Conservation (phyloP, 2,888 invertebrate genomes). For the Drosophila yooni region DNA sequence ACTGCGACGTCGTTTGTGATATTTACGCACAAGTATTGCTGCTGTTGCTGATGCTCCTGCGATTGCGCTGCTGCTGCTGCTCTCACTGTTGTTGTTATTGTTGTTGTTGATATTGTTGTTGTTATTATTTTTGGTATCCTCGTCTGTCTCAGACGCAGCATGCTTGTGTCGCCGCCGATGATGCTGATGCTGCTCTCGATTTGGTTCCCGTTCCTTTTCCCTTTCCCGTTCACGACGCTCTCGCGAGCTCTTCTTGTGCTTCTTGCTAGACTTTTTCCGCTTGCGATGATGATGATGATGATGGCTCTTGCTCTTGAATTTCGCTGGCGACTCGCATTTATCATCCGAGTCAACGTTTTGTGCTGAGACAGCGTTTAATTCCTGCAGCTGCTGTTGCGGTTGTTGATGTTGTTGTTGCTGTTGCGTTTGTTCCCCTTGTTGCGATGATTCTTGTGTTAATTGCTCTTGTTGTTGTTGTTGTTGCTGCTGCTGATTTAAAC, state of each 20-base stretch:
- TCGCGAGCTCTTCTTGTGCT: conserved; percentile 81
- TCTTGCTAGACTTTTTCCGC: conserved; percentile 82
- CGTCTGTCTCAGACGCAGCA: conserved; percentile 70
- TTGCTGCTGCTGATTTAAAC: conserved; percentile 12
- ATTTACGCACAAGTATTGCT: conserved; percentile 21
- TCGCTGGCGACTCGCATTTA: conserved; percentile 62
- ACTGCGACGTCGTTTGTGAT: conserved; percentile 50
- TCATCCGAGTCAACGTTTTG: conserved; percentile 27
- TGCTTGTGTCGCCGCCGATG: conserved; percentile 80
- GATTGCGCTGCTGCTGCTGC: conserved; percentile 34
- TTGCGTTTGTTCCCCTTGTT: conserved; percentile 7
- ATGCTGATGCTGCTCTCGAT: conserved; percentile 59
- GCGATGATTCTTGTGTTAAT: conserved; percentile 17
- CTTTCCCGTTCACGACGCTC: conserved; percentile 72
- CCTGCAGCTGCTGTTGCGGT: conserved; percentile 21
- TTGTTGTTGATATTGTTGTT: conserved; percentile 41
- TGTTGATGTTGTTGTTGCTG: conserved; percentile 27
- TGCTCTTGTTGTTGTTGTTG: conserved; percentile 25
- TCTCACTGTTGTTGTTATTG: conserved; percentile 39
- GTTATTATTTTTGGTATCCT: conserved; percentile 45
- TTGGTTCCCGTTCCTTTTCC: conserved; percentile 20
- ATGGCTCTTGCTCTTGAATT: conserved; percentile 59
- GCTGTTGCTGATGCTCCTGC: conserved; percentile 26
- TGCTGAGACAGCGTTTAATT: conserved; percentile 45
- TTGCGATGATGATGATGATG: conserved; percentile 76